Percentiles rank a stretch among this genome's conserved stretches.
These are phyloP conservation scores for Bilobella aurantiaca DNA, from an alignment of 1,140 invertebrate genomes.

Conservation along the genomic window DNA sequence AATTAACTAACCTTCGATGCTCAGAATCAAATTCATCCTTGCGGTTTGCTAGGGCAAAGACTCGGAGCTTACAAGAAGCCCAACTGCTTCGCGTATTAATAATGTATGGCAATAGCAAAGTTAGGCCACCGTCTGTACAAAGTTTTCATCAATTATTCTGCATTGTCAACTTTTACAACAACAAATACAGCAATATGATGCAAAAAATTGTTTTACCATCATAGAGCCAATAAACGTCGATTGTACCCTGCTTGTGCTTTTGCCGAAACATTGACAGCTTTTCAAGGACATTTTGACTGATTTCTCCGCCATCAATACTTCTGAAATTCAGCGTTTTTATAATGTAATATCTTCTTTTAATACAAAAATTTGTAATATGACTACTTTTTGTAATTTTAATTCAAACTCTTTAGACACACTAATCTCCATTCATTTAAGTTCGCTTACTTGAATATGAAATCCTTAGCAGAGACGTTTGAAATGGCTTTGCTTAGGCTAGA, in stretches of 20 bases:
- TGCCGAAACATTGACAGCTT: constrained; percentile 48
- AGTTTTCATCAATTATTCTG: too few relatives aligned
- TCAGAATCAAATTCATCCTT: constrained; percentile 83
- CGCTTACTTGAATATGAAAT: too few relatives aligned
- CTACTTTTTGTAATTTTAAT: not conserved
- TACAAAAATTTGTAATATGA: not conserved
- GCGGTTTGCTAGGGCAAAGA: constrained; percentile 89
- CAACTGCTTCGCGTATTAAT: constrained; percentile 76
- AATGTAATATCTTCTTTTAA: too few relatives aligned
- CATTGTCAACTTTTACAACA: too few relatives aligned
- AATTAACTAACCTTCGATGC: constrained; percentile 66
- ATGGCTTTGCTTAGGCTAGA: too few relatives aligned
- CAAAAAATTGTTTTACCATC: too few relatives aligned
- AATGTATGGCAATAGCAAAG: constrained; percentile 75
- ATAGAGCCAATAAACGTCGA: constrained; percentile 98
- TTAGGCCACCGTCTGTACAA: constrained; percentile 55
- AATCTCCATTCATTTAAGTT: too few relatives aligned
- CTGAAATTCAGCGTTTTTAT: not conserved
- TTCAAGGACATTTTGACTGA: constrained; percentile 53
- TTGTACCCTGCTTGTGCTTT: constrained; percentile 66
- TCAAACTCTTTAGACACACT: too few relatives aligned
- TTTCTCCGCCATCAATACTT: constrained; percentile 42
- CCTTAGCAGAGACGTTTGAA: too few relatives aligned
- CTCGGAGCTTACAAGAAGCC: constrained; percentile 74
- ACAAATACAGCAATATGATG: too few relatives aligned